Evolutionary conservation across 2,888 invertebrate genomes (phyloP).

Genomic region (Tyria jacobaeae): DNA sequence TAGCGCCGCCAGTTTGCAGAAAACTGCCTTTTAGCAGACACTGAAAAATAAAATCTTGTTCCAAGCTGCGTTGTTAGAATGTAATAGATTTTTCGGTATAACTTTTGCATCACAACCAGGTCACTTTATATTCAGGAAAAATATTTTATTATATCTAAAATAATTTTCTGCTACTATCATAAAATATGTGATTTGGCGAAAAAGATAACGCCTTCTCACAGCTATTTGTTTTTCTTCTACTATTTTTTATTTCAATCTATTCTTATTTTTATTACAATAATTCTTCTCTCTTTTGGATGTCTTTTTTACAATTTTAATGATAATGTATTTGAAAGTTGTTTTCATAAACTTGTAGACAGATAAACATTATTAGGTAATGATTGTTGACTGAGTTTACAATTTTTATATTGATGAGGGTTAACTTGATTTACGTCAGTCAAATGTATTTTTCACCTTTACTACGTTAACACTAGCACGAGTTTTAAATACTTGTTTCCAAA

Average conservation of each 20-base stretch:
- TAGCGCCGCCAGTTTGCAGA: constrained; percentile 54
- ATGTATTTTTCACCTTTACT: neutral
- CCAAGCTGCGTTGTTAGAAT: constrained; percentile 50
- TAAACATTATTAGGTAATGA: no score
- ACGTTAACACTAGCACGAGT: neutral
- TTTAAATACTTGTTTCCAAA: neutral
- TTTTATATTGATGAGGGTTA: no score
- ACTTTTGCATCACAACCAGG: constrained; percentile 47
- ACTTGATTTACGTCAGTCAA: no score
- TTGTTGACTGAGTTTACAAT: no score
- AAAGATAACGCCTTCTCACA: no score
- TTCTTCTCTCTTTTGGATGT: no score
- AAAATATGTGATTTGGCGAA: neutral
- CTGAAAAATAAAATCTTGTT: constrained; percentile 66
- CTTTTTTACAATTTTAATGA: no score
- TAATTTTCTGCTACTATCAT: neutral
- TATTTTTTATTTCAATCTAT: no score
- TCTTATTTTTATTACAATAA: no score
- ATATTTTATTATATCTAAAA: neutral
- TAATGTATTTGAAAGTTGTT: no score
- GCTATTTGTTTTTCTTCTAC: neutral
- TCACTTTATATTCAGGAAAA: neutral
- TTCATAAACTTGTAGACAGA: no score
- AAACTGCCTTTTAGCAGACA: constrained; percentile 72
- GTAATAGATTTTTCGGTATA: constrained; percentile 50